Evolutionary conservation across 2,113 vertebrate genomes (phyloP).

Genomic region (Campylorhamphus procurvoides): DNA sequence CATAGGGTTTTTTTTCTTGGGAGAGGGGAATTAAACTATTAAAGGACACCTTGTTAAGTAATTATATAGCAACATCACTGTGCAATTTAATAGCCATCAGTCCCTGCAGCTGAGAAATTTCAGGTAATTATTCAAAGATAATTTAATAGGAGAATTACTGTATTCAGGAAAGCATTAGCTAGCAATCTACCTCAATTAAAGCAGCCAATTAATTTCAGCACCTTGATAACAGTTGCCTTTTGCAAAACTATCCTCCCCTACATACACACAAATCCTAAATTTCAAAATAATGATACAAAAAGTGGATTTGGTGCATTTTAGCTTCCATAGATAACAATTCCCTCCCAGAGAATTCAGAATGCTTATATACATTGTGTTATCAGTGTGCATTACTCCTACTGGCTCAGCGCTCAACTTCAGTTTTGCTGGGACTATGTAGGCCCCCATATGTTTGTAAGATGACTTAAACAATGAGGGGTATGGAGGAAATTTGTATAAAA

Average conservation of each 20-base stretch:
- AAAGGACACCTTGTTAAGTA: constrained; percentile 89
- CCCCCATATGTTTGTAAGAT: background rate
- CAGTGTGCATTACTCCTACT: background rate
- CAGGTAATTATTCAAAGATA: constrained; percentile 91
- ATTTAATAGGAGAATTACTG: constrained; percentile 90
- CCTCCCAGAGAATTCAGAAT: background rate
- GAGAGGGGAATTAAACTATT: constrained; percentile 86
- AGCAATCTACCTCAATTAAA: constrained; percentile 89
- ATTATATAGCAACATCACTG: constrained; percentile 85
- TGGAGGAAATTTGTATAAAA: background rate
- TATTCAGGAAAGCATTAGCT: constrained; percentile 89
- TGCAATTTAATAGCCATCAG: constrained; percentile 89
- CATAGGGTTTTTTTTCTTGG: constrained; percentile 52
- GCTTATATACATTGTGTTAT: background rate
- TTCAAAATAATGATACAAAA: constrained; percentile 72
- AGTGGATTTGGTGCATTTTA: constrained; percentile 39
- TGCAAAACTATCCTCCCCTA: constrained; percentile 78
- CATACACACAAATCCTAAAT: constrained; percentile 60
- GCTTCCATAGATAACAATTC: background rate
- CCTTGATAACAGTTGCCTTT: constrained; percentile 84
- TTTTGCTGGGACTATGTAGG: background rate
- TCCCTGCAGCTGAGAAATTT: constrained; percentile 87
- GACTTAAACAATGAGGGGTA: background rate
- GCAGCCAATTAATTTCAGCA: constrained; percentile 86
- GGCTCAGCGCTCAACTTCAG: background rate